Evolutionary conservation across 2,797 vertebrate genomes (phyloP).

Genomic region (Natrix natrix): DNA sequence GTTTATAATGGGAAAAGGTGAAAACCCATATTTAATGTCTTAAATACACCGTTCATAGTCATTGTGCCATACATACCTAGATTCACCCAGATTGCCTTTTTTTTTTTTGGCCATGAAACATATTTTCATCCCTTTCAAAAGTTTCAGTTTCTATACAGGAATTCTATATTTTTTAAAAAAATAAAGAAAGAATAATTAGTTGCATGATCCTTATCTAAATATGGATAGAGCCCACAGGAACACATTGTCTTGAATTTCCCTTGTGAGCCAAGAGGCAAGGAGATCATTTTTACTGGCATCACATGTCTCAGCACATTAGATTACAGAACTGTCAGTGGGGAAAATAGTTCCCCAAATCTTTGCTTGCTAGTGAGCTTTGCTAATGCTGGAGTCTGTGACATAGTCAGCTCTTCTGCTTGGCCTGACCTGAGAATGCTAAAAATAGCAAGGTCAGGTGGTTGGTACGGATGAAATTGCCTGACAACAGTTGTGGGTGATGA

Average conservation of each 20-base stretch:
- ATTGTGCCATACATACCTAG: neutral
- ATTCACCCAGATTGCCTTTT: neutral
- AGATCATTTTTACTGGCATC: neutral
- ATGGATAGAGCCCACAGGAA: too few species aligned
- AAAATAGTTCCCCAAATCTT: neutral
- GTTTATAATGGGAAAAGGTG: neutral
- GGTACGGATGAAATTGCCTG: conserved; percentile 37
- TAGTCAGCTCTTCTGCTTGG: neutral
- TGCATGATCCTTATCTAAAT: neutral
- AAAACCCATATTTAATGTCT: neutral
- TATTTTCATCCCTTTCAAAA: neutral
- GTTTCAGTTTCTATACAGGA: neutral
- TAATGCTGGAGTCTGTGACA: neutral
- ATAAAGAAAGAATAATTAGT: neutral
- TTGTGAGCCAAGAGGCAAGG: neutral
- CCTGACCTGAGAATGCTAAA: neutral
- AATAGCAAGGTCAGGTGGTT: neutral
- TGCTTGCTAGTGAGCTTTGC: neutral
- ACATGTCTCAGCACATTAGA: neutral
- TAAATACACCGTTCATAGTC: neutral
- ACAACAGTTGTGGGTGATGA: conserved; percentile 47
- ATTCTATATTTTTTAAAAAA: neutral
- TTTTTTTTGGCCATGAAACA: too few species aligned
- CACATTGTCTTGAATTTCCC: neutral
- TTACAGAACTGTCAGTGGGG: neutral